Base-by-base conservation (phyloP, 2,888 invertebrate genomes). In the Selenia dentaria region DNA sequence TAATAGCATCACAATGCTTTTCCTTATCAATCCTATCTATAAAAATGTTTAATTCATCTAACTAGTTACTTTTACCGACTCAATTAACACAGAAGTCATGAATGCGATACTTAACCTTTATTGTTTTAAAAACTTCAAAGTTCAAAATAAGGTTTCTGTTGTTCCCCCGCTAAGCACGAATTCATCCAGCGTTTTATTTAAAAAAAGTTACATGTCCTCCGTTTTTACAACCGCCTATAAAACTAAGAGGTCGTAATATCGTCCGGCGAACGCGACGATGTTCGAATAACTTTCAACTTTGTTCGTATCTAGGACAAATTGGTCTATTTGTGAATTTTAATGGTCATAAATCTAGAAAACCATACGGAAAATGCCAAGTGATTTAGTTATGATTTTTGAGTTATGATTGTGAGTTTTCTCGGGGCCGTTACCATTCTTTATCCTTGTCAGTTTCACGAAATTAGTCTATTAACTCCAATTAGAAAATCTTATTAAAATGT, bases 171-270 rank as follows among this genome's bases (percentile, higher is more conserved):
- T 27, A 41, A 47, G 47, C 24, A n/a, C 12, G 13, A 35, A 27
- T 40, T 14, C 26, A 24, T 32, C 37, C 33, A 29, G 13, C 12
- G 22, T 18, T 33, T 34, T 20, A 12, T 46, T 39, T 75, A 77
- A 78, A 83, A n/a, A 77, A 79, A 78, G 78, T 74, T 68, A 64
- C 76, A 48, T 37, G 74, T n/a, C 71, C 75, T 74, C 68, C 67
- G 63, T 74, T 84, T 83, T 83, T 85, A 84, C 81, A 72, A 78
- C 68, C 67, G 65, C 57, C 71, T 75, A 81, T 85, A 79, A 86
- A 87, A 79, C 74, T 60, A 69, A 81, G 78, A 79, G 77, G 65
- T 80, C 80, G 79, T 83, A 75, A 83, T 75, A 60, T 59, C 68
- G 71, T 71, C 64, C 44, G 35, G 47, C 33, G 9, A 42, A 43